These are phyloP conservation scores for Brachylomia viminalis DNA, from an alignment of 2,888 invertebrate genomes.

Conservation along the genomic window DNA sequence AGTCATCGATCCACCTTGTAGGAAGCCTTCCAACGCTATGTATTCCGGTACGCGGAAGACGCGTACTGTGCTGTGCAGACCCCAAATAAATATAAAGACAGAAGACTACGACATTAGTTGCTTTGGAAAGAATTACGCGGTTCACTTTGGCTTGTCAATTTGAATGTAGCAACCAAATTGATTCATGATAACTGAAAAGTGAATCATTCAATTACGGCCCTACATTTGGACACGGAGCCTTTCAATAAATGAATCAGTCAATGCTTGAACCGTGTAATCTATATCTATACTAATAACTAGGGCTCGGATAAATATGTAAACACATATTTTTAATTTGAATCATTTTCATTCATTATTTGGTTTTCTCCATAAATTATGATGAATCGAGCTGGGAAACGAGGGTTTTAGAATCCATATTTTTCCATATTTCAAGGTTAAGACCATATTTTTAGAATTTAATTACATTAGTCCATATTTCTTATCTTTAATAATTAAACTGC, in stretches of 20 bases:
- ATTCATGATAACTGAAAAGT: neutral
- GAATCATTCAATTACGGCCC: neutral
- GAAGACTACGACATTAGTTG: neutral
- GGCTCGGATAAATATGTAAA: no score
- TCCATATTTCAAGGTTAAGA: no score
- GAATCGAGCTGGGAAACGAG: no score
- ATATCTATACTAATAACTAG: neutral
- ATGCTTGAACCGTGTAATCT: neutral
- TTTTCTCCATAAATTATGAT: no score
- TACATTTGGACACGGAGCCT: neutral
- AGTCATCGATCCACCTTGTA: neutral
- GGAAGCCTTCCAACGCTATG: neutral
- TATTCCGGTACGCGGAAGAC: neutral
- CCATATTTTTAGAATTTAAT: no score
- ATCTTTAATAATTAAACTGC: no score
- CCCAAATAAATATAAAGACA: neutral
- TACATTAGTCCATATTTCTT: no score
- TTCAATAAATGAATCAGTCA: neutral
- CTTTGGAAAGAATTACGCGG: neutral
- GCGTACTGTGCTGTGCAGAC: neutral
- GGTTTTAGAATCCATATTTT: no score
- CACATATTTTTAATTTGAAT: no score
- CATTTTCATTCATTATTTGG: no score
- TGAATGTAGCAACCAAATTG: neutral
- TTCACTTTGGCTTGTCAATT: neutral